Base-by-base conservation (phyloP, 2,113 vertebrate genomes). In the Cepphus grylle region DNA sequence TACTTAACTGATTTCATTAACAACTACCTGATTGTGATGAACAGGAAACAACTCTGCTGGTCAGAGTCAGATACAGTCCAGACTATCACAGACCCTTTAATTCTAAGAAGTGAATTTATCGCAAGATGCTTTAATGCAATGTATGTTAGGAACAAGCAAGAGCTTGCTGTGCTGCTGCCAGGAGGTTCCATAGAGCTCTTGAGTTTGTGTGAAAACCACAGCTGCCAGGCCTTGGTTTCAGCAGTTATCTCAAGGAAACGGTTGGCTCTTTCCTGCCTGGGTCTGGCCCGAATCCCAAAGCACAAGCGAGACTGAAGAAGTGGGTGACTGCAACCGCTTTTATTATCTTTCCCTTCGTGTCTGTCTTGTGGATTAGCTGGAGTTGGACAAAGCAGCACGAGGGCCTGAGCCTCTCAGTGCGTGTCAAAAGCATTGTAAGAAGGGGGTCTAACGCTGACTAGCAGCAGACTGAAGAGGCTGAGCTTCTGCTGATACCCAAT, bases 401-500 rank as follows among this genome's bases (percentile, higher is more conserved):
- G 66, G 52, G 32, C 42, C 82, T 52, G 72, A 72, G 58, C 45
- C 36, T 40, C 69, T 77, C 1, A 0, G 7, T 14, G 79, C 1
- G 0, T 9, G 52, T 42, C 49, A 55, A 55, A 77, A 63, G 83
- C 59, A 4, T 85, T 84, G 65, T 70, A 34, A 62, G 94, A 34
- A 79, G 49, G 38, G 65, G 56, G 77, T 91, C 32, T 38, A 36
- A 30, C 0, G 0, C 50, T 85, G 50, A 34, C 74, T 91, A 82
- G 87, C 86, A 91, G 62, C 72, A 83, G 23, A 2, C 69, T 73
- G 93, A 70, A 38, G 74, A 94, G 90, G 18, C 93, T 94, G 94
- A 94, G 88, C 89, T 92, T 91, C 82, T 88, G 92, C 85, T 97
- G 87, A 93, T 96, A 45, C 87, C 96, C 96, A 97, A 97, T 97